Percentiles rank a stretch among this genome's conserved stretches.
Conservation (phyloP, 2,797 vertebrate genomes). For the Hozukius guyotensis region DNA sequence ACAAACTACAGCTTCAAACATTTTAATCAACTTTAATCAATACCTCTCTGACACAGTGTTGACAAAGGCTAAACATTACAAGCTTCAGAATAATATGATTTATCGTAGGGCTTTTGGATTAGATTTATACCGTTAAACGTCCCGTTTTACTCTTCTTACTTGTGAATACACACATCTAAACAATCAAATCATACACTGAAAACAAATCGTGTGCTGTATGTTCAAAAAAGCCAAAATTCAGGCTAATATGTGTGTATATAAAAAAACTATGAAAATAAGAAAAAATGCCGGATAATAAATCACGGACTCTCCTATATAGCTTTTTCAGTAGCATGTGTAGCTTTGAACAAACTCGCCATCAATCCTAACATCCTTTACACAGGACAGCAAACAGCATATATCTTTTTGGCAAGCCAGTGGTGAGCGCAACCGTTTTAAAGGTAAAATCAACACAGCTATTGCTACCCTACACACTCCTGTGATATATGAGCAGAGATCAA, state of each 20-base stretch:
- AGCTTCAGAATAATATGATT: not conserved
- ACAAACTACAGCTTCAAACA: not conserved
- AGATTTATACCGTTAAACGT: not conserved
- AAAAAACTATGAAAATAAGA: not conserved
- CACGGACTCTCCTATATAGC: not conserved
- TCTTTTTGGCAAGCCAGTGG: not conserved
- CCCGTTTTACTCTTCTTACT: not conserved
- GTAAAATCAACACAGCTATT: not conserved
- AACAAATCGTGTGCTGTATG: not conserved
- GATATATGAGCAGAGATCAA: slow-evolving; percentile 6
- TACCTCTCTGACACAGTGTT: not conserved
- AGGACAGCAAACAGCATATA: slow-evolving; percentile 22
- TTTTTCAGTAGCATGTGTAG: not conserved
- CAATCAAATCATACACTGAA: not conserved
- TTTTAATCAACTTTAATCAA: not conserved
- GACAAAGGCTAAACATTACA: not conserved
- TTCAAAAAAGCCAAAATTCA: not conserved
- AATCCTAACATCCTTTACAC: slow-evolving; percentile 14
- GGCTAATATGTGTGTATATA: not conserved
- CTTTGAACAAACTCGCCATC: slow-evolving; percentile 6
- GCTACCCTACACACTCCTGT: not conserved
- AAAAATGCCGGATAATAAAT: not conserved
- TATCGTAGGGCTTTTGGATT: not conserved
- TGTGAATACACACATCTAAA: not conserved
- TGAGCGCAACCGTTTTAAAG: not conserved